Percentiles rank a stretch among this genome's conserved stretches.
phyloP scores from a whole-genome alignment of 2,113 vertebrate genomes.

The Paramisgurnus dabryanus region DNA sequence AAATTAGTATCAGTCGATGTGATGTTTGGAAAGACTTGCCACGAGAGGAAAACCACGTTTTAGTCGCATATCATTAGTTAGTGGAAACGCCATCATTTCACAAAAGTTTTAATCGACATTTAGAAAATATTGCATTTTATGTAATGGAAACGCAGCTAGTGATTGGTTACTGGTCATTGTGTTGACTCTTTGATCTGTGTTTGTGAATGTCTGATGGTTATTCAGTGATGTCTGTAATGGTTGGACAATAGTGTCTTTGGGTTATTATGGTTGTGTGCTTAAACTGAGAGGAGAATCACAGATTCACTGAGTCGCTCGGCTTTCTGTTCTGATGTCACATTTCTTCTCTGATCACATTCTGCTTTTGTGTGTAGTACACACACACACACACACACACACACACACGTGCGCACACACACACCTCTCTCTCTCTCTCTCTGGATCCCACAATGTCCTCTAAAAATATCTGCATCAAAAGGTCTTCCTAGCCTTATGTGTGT shows the following conservation, averaged over 20 bases:
- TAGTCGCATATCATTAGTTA: too few species aligned
- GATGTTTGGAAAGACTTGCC: too few species aligned
- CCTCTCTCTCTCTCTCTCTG: background rate
- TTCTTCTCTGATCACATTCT: constrained; percentile 55
- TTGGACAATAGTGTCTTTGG: constrained; percentile 7
- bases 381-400: constrained; percentile 30
- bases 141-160: background rate
- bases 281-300: constrained; percentile 17
- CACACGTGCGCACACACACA: constrained; percentile 17
- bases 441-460: constrained; percentile 51
- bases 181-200: background rate
- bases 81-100: too few species aligned
- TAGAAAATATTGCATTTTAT: background rate
- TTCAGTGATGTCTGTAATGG: background rate
- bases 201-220: background rate
- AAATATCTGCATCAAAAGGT: constrained; percentile 55
- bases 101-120: too few species aligned
- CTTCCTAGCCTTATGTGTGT: constrained; percentile 27
- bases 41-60: too few species aligned
- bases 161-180: background rate
- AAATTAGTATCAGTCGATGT: too few species aligned
- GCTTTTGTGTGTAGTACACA: constrained; percentile 53
- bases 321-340: constrained; percentile 49
- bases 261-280: constrained; percentile 1
- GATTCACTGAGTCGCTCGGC: constrained; percentile 35